Evolutionary conservation across 1,140 invertebrate species (phyloP).

Genomic region (Drosophila mayri): DNA sequence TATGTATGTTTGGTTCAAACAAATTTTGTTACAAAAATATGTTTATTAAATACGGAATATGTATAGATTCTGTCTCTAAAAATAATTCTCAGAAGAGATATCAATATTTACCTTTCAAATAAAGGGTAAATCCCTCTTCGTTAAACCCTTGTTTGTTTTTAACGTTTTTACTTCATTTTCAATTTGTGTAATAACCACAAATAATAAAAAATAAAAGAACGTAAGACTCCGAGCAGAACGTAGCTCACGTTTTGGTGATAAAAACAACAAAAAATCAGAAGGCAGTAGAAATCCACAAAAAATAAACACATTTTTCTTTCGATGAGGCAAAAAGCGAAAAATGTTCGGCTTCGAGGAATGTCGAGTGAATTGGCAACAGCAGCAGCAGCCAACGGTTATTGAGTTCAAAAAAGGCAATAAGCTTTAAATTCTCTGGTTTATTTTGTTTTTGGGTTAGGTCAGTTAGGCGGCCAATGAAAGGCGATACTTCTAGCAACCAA

Average conservation of each 20-base stretch:
- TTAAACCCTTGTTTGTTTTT: constrained; percentile 8
- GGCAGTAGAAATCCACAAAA: constrained; percentile 12
- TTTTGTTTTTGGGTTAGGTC: constrained; percentile 35
- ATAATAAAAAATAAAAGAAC: constrained; percentile 13
- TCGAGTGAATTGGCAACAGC: constrained; percentile 22
- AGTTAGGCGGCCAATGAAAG: constrained; percentile 29
- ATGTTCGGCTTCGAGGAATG: constrained; percentile 23
- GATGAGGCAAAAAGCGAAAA: constrained; percentile 34
- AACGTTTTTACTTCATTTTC: constrained; percentile 38
- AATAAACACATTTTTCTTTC: constrained; percentile 34
- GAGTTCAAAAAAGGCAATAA: constrained; percentile 33
- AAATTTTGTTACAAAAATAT: background rate
- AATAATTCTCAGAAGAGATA: background rate
- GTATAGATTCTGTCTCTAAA: too few relatives aligned
- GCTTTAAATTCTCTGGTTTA: constrained; percentile 5
- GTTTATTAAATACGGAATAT: background rate
- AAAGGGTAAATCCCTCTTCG: constrained; percentile 2
- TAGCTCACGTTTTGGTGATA: constrained; percentile 58
- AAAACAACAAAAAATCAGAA: constrained; percentile 29
- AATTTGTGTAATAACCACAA: constrained; percentile 39
- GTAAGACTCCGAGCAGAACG: constrained; percentile 49
- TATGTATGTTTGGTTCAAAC: background rate
- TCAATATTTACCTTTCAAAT: background rate
- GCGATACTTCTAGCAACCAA: constrained; percentile 24
- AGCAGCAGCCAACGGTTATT: constrained; percentile 22